phyloP scores from a whole-genome alignment of 1,140 invertebrate species.

The Linepithema humile region DNA sequence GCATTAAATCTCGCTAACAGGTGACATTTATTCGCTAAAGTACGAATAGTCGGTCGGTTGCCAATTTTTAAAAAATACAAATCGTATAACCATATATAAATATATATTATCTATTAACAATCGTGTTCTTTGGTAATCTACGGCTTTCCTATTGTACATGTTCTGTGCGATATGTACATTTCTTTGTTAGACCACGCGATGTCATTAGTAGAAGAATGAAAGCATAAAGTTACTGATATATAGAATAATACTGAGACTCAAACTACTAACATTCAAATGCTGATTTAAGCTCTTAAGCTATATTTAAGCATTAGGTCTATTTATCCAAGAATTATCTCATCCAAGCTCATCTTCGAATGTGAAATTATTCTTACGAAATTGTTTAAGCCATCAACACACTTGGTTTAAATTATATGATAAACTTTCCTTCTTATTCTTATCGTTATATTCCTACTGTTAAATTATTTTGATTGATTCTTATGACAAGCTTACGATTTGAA shows the following conservation, averaged over 20 bases:
- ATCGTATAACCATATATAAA: too few relatives aligned
- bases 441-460: background rate
- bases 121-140: too few relatives aligned
- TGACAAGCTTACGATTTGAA: background rate
- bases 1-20: slow-evolving; percentile 51
- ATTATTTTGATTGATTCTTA: background rate
- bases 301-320: too few relatives aligned
- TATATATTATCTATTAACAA: too few relatives aligned
- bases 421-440: background rate
- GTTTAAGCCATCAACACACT: background rate
- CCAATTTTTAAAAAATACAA: background rate
- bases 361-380: background rate
- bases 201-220: too few relatives aligned
- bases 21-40: slow-evolving; percentile 7
- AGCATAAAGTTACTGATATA: too few relatives aligned
- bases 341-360: background rate
- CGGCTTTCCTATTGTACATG: too few relatives aligned
- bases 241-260: too few relatives aligned
- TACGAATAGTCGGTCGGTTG: background rate
- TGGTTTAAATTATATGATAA: background rate
- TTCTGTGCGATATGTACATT: too few relatives aligned
- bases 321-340: background rate
- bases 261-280: too few relatives aligned
- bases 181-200: too few relatives aligned
- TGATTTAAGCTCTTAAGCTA: too few relatives aligned